Base-by-base conservation (phyloP, 2,797 vertebrate species). In the Parambassis ranga region DNA sequence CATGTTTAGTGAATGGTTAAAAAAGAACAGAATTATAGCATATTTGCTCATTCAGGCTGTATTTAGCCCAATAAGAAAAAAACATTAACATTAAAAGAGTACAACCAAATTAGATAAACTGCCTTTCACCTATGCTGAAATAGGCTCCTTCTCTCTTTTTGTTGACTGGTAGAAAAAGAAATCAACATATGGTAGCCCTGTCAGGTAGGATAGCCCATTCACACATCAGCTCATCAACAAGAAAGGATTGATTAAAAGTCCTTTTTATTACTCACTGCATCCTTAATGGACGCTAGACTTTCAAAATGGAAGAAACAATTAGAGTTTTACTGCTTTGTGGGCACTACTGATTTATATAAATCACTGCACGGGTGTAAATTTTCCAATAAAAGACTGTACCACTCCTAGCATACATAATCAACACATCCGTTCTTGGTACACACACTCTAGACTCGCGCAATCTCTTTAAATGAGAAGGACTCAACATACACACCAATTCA, bases 281-380 rank as follows among this genome's bases (percentile, higher is more conserved):
- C 85, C 89, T 92, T 93, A 93, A 93, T 93, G 91, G 89, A 92
- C 75, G 83, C 81, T 80, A 92, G 89, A 92, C 90, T 91, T 93
- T 92, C 89, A 92, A 92, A 93, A 92, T 90, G 90, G 90, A 92
- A 90, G 90, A 91, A 93, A 93, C 90, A 93, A 92, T 93, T 92
- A 89, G 89, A 92, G 86, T 92, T 93, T 93, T 93, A 92, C 90
- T 91, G 90, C 90, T 91, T 91, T 90, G 87, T 91, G 89, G 91
- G 88, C 87, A 90, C 84, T 89, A 81, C 90, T 88, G 91, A 92
- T 93, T 93, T 92, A 90, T 92, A 91, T 92, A 92, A 94, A 93
- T 93, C 92, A 93, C 80, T 75, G 87, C 78, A 86, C 84, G 85
- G 89, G 91, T 91, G 90, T 93, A 91, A 89, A 94, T 92, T 91